A percentile compares a stretch with the other conserved stretches of the same genome.
Conservation (phyloP, 2,113 vertebrate species). For the Podiceps cristatus region DNA sequence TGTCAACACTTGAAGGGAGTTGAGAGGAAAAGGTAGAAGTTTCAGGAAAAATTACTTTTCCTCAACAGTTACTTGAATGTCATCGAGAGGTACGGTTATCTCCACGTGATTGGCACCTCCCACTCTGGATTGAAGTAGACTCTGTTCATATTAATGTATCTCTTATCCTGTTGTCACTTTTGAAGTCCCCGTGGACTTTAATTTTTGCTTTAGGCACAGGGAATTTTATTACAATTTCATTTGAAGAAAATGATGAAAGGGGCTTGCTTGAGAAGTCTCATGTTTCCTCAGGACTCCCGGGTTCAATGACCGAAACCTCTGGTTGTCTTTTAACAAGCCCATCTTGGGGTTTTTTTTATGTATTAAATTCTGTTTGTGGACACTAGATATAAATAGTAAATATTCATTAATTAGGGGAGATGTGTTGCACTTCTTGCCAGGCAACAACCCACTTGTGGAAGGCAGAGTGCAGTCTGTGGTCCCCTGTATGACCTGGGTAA, state of each 20-base stretch:
- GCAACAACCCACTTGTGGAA: not conserved
- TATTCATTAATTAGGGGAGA: not conserved
- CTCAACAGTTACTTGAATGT: not conserved
- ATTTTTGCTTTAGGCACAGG: not conserved
- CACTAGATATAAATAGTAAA: not conserved
- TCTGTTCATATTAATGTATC: not conserved
- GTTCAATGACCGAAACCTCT: not conserved
- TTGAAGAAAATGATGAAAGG: slow-evolving; percentile 22
- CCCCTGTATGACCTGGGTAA: not conserved
- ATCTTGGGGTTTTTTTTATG: not conserved
- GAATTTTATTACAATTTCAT: slow-evolving; percentile 19
- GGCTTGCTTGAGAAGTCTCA: not conserved
- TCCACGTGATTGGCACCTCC: slow-evolving; percentile 19
- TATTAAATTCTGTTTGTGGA: not conserved
- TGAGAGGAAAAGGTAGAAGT: not conserved
- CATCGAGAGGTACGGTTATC: not conserved
- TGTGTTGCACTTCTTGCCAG: not conserved
- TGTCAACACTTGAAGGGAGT: not conserved
- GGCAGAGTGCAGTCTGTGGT: not conserved
- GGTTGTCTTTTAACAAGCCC: not conserved
- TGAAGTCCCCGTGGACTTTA: not conserved
- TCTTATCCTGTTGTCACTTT: slow-evolving; percentile 32
- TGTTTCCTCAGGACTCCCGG: not conserved
- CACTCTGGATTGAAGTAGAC: not conserved
- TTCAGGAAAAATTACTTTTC: not conserved